A percentile compares a stretch with the other conserved stretches of the same genome.
Evolutionary conservation across 2,797 vertebrate genomes (phyloP).

Genomic region (Hafferia zeledoni): DNA sequence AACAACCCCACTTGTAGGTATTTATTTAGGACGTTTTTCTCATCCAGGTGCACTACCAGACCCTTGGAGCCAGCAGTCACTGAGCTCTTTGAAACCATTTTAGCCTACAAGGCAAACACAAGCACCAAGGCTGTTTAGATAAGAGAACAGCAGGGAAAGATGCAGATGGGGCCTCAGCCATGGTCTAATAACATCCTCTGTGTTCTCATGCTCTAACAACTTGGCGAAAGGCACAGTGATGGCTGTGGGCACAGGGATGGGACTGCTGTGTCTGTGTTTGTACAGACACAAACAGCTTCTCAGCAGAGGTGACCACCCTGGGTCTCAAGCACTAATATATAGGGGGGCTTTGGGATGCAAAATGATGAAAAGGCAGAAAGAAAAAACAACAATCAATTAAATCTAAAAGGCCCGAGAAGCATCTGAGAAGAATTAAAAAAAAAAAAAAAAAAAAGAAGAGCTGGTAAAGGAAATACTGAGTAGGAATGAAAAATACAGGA

Average conservation of each 20-base stretch:
- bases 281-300: not conserved
- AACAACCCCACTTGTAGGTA: not conserved
- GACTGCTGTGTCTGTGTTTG: not conserved
- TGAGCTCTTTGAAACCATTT: not conserved
- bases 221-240: not conserved
- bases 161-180: not conserved
- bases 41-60: not conserved
- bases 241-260: not conserved
- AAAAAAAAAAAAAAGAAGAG: not conserved
- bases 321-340: not conserved
- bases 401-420: not conserved
- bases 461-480: not conserved
- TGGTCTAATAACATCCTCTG: not conserved
- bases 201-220: not conserved
- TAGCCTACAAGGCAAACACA: conserved; percentile 20
- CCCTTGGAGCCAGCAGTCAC: not conserved
- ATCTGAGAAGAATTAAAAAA: not conserved
- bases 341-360: not conserved
- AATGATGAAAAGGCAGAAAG: not conserved
- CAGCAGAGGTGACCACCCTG: not conserved
- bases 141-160: conserved; percentile 28
- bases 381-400: not conserved
- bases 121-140: conserved; percentile 8
- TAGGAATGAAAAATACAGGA: not conserved
- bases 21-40: conserved; percentile 1